Base-by-base conservation (phyloP, 2,888 invertebrate genomes). In the Augochlorella aurata region DNA sequence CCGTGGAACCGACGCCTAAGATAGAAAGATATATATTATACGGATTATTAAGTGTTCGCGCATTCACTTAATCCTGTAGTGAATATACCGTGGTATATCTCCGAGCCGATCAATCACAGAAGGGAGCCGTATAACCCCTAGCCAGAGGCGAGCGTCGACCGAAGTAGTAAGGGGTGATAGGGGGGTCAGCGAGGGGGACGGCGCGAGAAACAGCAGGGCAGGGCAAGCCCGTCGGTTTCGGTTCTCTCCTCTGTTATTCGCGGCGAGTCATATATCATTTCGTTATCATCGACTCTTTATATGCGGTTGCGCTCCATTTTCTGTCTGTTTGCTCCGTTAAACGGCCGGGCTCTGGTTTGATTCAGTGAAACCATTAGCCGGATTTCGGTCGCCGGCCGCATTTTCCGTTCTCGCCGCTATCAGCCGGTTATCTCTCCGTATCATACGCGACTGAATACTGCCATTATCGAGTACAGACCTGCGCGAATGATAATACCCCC, bases 271-370 rank as follows among this genome's bases (percentile, higher is more conserved):
- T 93, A 93, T 93, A 93, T 93, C 93, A 93, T 93, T 92, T 92
- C 93, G 93, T 93, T 93, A 93, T 93, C 93, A 93, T 93, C 93
- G 93, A 93, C 93, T 93, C 93, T 93, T 93, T 93, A 93, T 93
- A 93, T 92, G 93, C 93, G 93, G 93, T 92, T 91, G 93, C 92
- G 93, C 93, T 93, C 93, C 93, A 93, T 93, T 93, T 93, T 93
- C 93, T 93, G 92, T 93, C 93, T 92, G 93, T 93, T 93, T 93
- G 92, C 92, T 92, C 92, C 90, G 92, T 91, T 92, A 92, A 92
- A 92, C 90, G 92, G 84, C 88, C 75, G 88, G 79, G 76, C 86
- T 44, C 72, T 79, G 89, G 84, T 90, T 91, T 92, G 92, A 92
- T 92, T 92, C 92, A 92, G 90, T 92, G 90, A 90, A 90, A 90